These are phyloP conservation scores for Cataglyphis hispanica DNA, from an alignment of 1,140 invertebrate species.

Conservation along the genomic window DNA sequence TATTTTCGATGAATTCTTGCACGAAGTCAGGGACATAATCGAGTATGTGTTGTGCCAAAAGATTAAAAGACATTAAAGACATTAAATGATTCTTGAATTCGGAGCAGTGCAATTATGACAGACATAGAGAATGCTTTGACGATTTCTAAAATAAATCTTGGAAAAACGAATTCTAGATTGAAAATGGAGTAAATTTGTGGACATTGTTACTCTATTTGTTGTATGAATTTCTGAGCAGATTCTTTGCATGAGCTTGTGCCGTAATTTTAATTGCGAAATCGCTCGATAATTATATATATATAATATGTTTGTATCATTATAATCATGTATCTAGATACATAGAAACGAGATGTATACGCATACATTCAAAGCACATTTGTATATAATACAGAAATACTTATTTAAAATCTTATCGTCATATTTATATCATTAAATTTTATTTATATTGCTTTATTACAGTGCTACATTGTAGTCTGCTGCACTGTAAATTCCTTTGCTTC, in stretches of 20 bases:
- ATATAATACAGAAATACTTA: too few species aligned
- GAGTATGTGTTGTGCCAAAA: constrained; percentile 62
- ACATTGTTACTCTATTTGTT: constrained; percentile 6
- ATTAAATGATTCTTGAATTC: neutral
- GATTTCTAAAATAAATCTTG: neutral
- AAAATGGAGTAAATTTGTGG: neutral
- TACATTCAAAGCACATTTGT: too few species aligned
- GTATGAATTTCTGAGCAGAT: neutral
- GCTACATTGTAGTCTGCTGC: too few species aligned
- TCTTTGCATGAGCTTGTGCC: constrained; percentile 12
- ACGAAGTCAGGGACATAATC: constrained; percentile 81
- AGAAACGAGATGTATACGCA: too few species aligned
- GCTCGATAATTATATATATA: constrained; percentile 13
- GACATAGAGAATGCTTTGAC: neutral
- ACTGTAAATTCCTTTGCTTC: too few species aligned
- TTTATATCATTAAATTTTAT: too few species aligned
- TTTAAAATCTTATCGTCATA: too few species aligned
- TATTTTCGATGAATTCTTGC: constrained; percentile 81
- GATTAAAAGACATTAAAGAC: constrained; percentile 15
- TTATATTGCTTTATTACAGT: too few species aligned
- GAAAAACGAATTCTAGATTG: neutral
- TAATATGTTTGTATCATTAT: too few species aligned
- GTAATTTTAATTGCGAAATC: neutral
- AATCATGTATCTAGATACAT: too few species aligned
- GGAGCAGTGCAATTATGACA: constrained; percentile 36